These are phyloP conservation scores for Tricholauxania praeusta DNA, from an alignment of 2,888 invertebrate species.

Conservation along the genomic window DNA sequence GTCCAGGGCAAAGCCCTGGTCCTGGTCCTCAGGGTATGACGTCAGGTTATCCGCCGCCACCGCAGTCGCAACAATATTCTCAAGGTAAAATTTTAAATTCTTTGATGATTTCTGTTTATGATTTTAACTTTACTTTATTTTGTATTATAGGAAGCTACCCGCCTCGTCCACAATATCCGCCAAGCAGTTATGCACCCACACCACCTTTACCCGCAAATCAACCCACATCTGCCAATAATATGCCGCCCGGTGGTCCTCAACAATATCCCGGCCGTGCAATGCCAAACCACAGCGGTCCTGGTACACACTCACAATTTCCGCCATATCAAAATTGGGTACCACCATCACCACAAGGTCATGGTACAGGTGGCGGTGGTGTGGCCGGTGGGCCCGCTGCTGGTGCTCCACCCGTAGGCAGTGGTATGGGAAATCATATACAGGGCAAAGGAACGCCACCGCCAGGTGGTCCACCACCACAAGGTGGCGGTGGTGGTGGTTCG, in stretches of 20 bases:
- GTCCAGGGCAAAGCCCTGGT: slow-evolving; percentile 70
- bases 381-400: slow-evolving; percentile 46
- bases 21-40: slow-evolving; percentile 70
- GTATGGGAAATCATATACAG: slow-evolving; percentile 67
- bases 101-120: not conserved
- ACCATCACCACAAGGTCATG: slow-evolving; percentile 62
- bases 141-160: slow-evolving; percentile 63
- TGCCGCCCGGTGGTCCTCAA: slow-evolving; percentile 67
- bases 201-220: slow-evolving; percentile 70
- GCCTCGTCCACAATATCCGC: slow-evolving; percentile 71
- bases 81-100: slow-evolving; percentile 65
- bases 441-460: slow-evolving; percentile 67
- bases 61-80: slow-evolving; percentile 71
- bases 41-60: slow-evolving; percentile 71
- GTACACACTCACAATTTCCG: slow-evolving; percentile 68
- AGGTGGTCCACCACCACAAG: slow-evolving; percentile 61
- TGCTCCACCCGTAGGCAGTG: slow-evolving; percentile 49
- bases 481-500: slow-evolving; percentile 68
- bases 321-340: slow-evolving; percentile 67
- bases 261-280: slow-evolving; percentile 71
- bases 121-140: not conserved
- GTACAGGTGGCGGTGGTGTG: slow-evolving; percentile 53
- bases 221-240: slow-evolving; percentile 61
- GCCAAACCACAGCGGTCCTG: slow-evolving; percentile 69
- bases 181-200: slow-evolving; percentile 70